Conservation (phyloP, 2,797 vertebrate genomes). For the Sebastolobus alascanus region DNA sequence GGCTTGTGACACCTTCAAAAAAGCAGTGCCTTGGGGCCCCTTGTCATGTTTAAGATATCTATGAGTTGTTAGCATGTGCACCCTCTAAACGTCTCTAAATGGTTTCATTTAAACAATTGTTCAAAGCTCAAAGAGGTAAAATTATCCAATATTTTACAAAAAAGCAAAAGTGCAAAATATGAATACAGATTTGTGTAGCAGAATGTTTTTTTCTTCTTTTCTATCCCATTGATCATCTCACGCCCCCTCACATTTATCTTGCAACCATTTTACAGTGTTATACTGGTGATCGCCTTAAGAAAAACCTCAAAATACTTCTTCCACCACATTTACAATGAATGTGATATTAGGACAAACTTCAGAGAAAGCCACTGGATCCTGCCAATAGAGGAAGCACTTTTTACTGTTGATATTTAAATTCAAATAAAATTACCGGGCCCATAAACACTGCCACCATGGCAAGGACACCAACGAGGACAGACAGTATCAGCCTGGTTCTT, state of each 20-base stretch:
- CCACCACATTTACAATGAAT: background rate
- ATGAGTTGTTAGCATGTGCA: background rate
- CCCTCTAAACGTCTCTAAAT: no score
- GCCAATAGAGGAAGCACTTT: background rate
- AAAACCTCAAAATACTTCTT: background rate
- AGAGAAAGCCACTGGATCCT: no score
- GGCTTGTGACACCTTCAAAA: background rate
- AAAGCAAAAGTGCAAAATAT: no score
- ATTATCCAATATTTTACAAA: background rate
- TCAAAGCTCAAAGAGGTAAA: background rate
- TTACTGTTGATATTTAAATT: background rate
- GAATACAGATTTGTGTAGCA: no score
- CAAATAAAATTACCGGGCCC: constrained; percentile 65
- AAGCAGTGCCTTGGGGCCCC: background rate
- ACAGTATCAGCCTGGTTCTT: constrained; percentile 79
- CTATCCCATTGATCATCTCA: background rate
- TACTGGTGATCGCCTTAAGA: background rate
- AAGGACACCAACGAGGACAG: constrained; percentile 52
- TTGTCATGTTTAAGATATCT: background rate
- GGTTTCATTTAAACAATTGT: background rate
- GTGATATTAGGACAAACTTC: background rate
- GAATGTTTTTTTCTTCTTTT: no score
- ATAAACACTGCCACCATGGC: constrained; percentile 74
- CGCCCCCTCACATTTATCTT: background rate
- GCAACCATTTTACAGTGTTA: background rate